These are phyloP conservation scores for Pyralis farinalis DNA, from an alignment of 2,888 invertebrate genomes.

Conservation along the genomic window DNA sequence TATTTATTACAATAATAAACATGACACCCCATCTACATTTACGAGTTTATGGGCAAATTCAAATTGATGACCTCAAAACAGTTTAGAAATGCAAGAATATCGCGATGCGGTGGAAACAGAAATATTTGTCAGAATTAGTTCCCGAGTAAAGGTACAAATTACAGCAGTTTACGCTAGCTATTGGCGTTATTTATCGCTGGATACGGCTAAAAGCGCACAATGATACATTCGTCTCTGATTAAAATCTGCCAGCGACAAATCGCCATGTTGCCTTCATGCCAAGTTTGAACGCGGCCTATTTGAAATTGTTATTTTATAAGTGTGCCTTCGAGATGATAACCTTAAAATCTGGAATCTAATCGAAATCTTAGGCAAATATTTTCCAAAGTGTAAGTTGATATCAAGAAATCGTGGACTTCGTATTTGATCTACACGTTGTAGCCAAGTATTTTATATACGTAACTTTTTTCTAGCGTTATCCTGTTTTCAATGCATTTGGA, in stretches of 20 bases:
- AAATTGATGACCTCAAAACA: slow-evolving; percentile 6
- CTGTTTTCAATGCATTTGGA: too few relatives aligned
- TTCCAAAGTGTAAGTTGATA: too few relatives aligned
- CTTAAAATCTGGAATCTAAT: too few relatives aligned
- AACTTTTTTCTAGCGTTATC: too few relatives aligned
- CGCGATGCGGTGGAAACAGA: neutral
- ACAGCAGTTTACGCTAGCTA: slow-evolving; percentile 34
- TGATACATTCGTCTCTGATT: slow-evolving; percentile 61
- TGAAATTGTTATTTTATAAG: slow-evolving; percentile 1
- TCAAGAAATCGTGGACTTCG: too few relatives aligned
- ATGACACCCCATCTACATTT: too few relatives aligned
- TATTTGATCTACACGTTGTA: too few relatives aligned
- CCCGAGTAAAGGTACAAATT: slow-evolving; percentile 34
- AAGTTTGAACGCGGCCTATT: slow-evolving; percentile 2
- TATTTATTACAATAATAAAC: too few relatives aligned
- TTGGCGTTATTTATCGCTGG: slow-evolving; percentile 39
- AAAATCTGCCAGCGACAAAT: slow-evolving; percentile 63
- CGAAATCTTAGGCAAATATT: too few relatives aligned
- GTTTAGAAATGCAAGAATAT: slow-evolving; percentile 2
- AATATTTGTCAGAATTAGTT: slow-evolving; percentile 25
- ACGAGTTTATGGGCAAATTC: neutral
- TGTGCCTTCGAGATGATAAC: neutral
- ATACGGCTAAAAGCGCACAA: slow-evolving; percentile 34
- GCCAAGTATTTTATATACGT: too few relatives aligned
- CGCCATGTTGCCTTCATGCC: slow-evolving; percentile 33